phyloP scores from a whole-genome alignment of 2,888 invertebrate species.

The Oscheius sp. region DNA sequence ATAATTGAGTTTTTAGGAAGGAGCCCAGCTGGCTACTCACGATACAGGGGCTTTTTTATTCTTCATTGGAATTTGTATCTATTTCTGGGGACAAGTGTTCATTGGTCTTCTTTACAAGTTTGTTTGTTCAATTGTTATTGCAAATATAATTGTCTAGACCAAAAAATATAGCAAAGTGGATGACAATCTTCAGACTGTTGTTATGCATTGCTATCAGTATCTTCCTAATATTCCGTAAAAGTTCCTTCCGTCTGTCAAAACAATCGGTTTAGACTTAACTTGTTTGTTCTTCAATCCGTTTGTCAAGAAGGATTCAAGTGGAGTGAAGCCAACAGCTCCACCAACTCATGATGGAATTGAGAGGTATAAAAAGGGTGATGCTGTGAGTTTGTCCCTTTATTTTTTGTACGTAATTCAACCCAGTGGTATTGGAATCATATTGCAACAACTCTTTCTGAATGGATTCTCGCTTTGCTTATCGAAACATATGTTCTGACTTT shows the following conservation, averaged over 20 bases:
- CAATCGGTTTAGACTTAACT: slow-evolving; percentile 21
- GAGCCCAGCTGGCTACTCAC: slow-evolving; percentile 78
- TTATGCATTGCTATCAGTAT: slow-evolving; percentile 18
- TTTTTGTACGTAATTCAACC: not conserved
- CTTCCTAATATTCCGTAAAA: slow-evolving; percentile 35
- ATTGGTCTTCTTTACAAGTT: slow-evolving; percentile 27
- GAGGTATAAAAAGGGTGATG: slow-evolving; percentile 16
- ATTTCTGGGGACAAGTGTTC: slow-evolving; percentile 32
- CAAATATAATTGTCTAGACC: slow-evolving; percentile 24
- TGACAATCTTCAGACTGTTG: slow-evolving; percentile 32
- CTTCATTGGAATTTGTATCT: slow-evolving; percentile 37
- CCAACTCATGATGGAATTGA: slow-evolving; percentile 22
- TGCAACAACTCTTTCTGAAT: slow-evolving; percentile 35
- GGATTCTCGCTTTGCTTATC: slow-evolving; percentile 35
- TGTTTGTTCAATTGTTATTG: not conserved
- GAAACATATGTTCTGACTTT: slow-evolving; percentile 26
- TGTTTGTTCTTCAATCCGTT: slow-evolving; percentile 34
- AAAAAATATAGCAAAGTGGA: slow-evolving; percentile 13
- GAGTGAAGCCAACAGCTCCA: slow-evolving; percentile 25
- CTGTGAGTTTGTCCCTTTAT: slow-evolving; percentile 9
- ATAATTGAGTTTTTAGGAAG: slow-evolving; percentile 76
- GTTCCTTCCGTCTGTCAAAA: not conserved
- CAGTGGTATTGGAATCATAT: slow-evolving; percentile 39
- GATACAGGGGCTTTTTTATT: slow-evolving; percentile 77
- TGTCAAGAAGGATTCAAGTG: slow-evolving; percentile 23